Percentiles rank a stretch among this genome's conserved stretches.
Conservation (phyloP, 2,113 vertebrate species). For the Chloroceryle aenea region DNA sequence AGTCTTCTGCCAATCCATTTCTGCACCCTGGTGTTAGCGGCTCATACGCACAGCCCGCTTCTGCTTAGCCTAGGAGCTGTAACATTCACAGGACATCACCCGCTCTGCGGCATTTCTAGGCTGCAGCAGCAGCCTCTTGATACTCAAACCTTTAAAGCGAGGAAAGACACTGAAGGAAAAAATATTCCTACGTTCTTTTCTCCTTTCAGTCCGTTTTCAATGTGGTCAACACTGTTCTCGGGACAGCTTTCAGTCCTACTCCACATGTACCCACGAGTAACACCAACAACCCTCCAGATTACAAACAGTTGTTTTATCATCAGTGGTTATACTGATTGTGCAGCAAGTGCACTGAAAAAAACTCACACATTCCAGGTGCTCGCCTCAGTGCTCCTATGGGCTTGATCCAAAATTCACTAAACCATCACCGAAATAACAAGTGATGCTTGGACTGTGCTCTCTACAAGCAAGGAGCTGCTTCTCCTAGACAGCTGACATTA, state of each 20-base stretch:
- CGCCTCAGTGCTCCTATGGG: neutral
- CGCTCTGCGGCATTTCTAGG: neutral
- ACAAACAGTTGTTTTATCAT: neutral
- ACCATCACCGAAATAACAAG: neutral
- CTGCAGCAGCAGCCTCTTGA: neutral
- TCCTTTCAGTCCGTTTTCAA: neutral
- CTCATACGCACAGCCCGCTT: neutral
- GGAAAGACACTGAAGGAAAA: neutral
- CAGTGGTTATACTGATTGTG: accelerated
- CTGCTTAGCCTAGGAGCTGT: neutral
- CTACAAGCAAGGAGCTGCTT: neutral
- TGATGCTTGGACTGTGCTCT: neutral
- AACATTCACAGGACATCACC: neutral
- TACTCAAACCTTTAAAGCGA: slow-evolving; percentile 21
- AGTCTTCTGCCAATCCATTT: neutral
- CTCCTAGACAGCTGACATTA: neutral
- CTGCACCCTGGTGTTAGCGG: neutral
- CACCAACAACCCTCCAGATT: neutral
- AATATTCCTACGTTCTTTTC: neutral
- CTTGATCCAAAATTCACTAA: neutral
- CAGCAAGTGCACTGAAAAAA: neutral
- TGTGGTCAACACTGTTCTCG: neutral
- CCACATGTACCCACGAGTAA: neutral
- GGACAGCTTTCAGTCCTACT: neutral
- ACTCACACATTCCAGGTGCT: neutral